phyloP scores from a whole-genome alignment of 2,888 invertebrate genomes.

The Ochlodes sylvanus region DNA sequence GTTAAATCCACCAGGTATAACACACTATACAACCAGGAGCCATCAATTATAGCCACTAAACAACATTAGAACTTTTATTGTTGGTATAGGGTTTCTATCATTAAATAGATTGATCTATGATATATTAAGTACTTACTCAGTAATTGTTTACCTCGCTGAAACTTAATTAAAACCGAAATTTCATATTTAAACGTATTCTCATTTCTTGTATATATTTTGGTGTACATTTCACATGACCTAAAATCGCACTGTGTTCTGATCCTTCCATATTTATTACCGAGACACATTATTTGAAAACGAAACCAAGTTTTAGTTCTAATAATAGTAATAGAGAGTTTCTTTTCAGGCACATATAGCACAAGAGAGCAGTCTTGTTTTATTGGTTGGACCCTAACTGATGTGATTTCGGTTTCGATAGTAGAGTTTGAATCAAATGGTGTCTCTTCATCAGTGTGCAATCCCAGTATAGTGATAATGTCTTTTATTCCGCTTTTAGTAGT shows the following conservation, averaged over 20 bases:
- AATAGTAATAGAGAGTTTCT: slow-evolving; percentile 53
- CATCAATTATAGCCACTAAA: too few species aligned
- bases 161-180: slow-evolving; percentile 3
- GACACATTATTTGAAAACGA: slow-evolving; percentile 47
- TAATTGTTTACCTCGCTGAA: not conserved
- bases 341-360: slow-evolving; percentile 52
- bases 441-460: slow-evolving; percentile 67
- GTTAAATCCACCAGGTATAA: too few species aligned
- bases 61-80: too few species aligned
- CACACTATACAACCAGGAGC: too few species aligned
- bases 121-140: slow-evolving; percentile 12
- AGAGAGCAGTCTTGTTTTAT: slow-evolving; percentile 45
- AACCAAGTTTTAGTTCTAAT: slow-evolving; percentile 56
- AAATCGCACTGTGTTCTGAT: slow-evolving; percentile 61
- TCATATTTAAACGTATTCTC: slow-evolving; percentile 10
- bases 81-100: too few species aligned
- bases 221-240: slow-evolving; percentile 52
- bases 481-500: slow-evolving; percentile 65
- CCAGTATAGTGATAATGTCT: slow-evolving; percentile 71
- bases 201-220: slow-evolving; percentile 42
- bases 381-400: not conserved
- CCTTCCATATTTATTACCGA: slow-evolving; percentile 49
- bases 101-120: too few species aligned
- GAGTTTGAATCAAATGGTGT: slow-evolving; percentile 48
- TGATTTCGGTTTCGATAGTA: slow-evolving; percentile 20